Evolutionary conservation across 1,140 invertebrate genomes (phyloP).

Genomic region (Luehdorfia chinensis): DNA sequence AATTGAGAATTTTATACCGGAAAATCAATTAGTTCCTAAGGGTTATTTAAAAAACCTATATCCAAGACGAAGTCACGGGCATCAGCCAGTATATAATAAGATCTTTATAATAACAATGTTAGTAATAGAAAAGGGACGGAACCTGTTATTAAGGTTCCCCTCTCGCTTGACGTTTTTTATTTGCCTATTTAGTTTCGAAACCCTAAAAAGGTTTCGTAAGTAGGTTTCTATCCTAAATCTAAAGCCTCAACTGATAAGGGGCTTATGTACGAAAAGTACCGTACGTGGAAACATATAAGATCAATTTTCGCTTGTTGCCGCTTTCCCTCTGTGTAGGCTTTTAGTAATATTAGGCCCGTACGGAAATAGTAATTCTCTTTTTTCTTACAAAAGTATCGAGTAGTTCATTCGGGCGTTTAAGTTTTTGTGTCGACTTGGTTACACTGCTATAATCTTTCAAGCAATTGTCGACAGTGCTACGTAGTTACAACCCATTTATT

Average conservation of each 20-base stretch:
- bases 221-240: slow-evolving; percentile 17
- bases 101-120: too few relatives aligned
- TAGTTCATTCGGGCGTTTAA: slow-evolving; percentile 7
- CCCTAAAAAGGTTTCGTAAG: slow-evolving; percentile 25
- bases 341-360: slow-evolving; percentile 6
- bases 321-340: slow-evolving; percentile 5
- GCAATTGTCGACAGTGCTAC: too few relatives aligned
- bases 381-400: slow-evolving; percentile 11
- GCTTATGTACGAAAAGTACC: neutral
- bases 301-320: slow-evolving; percentile 1
- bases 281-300: neutral
- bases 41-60: too few relatives aligned
- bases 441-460: too few relatives aligned
- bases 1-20: too few relatives aligned
- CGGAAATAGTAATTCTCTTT: slow-evolving; percentile 5
- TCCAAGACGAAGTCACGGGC: too few relatives aligned
- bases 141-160: slow-evolving; percentile 12
- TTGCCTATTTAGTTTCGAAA: slow-evolving; percentile 26
- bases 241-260: slow-evolving; percentile 6
- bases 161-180: slow-evolving; percentile 24
- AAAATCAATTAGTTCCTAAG: too few relatives aligned
- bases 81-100: too few relatives aligned
- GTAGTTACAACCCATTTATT: too few relatives aligned
- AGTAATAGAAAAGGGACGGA: too few relatives aligned
- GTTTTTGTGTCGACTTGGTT: slow-evolving; percentile 9